Conservation (phyloP, 2,888 invertebrate species). For the Oscheius sp. region DNA sequence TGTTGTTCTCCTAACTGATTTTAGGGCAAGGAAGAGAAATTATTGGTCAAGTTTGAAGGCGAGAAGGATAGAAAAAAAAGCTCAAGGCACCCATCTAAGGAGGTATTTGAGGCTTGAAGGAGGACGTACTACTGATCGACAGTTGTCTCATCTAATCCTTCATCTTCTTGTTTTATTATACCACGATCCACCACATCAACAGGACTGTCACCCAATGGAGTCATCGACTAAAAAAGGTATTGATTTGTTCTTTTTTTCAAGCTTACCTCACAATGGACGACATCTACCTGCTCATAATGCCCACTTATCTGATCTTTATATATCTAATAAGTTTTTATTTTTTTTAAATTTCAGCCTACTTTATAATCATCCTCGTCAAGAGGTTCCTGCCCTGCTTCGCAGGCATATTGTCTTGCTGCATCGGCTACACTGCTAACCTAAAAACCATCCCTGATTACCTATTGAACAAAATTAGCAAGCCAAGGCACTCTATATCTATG, state of each 20-base stretch:
- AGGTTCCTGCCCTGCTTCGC: slow-evolving; percentile 20
- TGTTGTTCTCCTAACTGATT: not conserved
- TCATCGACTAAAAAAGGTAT: slow-evolving; percentile 24
- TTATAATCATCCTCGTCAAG: slow-evolving; percentile 17
- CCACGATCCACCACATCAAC: slow-evolving; percentile 33
- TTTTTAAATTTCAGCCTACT: not conserved
- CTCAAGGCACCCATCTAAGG: slow-evolving; percentile 24
- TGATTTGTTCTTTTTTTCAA: not conserved
- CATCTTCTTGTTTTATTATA: slow-evolving; percentile 30
- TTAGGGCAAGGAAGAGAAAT: not conserved
- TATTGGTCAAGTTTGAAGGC: not conserved
- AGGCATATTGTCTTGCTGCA: slow-evolving; percentile 24
- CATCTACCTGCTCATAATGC: slow-evolving; percentile 12
- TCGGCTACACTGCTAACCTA: slow-evolving; percentile 33
- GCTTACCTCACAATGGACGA: slow-evolving; percentile 30
- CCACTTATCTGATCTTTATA: slow-evolving; percentile 16
- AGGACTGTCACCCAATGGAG: slow-evolving; percentile 21
- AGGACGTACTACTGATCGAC: not conserved
- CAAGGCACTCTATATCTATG: not conserved
- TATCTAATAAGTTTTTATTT: not conserved
- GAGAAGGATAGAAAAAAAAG: not conserved
- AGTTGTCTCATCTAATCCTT: slow-evolving; percentile 1
- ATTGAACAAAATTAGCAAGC: not conserved
- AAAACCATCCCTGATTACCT: not conserved
- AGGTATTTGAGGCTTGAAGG: not conserved